Evolutionary conservation across 2,113 vertebrate genomes (phyloP), one percentile per base, ranked within the genome.

Genomic region (Rhinichthys klamathensis): DNA sequence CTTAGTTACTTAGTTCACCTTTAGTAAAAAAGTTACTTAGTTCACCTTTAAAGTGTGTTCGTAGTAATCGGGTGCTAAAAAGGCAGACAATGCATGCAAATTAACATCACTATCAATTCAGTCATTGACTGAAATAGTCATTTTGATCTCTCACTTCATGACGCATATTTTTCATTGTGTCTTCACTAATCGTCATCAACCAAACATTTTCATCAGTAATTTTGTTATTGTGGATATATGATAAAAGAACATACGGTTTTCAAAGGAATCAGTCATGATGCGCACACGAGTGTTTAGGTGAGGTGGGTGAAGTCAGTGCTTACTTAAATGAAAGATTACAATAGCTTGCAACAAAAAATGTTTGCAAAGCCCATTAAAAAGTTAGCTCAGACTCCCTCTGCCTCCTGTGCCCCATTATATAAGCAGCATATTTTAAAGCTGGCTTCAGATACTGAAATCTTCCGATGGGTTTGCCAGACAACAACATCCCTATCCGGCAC

Each of bases 401-500:
- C 18, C 23, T 41, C 63, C 32, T 35, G 1, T 80, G 23, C 30
- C n/a, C 6, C 12, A 54, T 54, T 67, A 73, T 25, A 60, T 27
- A 7, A 15, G 54, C 32, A 54, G 25, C 51, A 46, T 15, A 46
- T 61, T 60, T 74, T 61, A 73, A 81, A 87, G 84, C 87, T 85
- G 83, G 76, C n/a, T 73, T 32, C 16, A 76, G 46, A 76, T 32
- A 49, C 46, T 54, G 73, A 49, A 76, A 83, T 77, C 89, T 80
- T 10, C 25, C 88, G 90, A 93, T 90, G 88, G 90, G 85, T 94
- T 90, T 85, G 84, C 85, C 92, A 93, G 91, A 92, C 84, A 69
- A 91, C 93, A 88, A 65, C 93, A 91, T 80, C 77, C 79, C 89
- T 91, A 92, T 90, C 93, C 94, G 89, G 87, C 91, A 92, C 93